Conservation (phyloP, 1,140 invertebrate species). For the Prorops nasuta region DNA sequence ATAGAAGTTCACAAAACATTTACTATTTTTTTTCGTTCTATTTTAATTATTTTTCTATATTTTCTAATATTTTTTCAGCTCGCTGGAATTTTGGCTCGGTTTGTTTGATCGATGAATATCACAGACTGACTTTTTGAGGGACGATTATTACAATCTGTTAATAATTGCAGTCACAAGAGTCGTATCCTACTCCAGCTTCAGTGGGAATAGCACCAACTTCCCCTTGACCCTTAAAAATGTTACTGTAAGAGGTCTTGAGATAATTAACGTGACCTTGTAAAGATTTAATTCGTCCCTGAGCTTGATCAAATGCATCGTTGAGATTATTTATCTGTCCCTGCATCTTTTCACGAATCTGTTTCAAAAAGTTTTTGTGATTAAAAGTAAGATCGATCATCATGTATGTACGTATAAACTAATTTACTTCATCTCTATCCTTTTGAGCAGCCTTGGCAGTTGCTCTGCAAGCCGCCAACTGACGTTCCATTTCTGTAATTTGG, state of each 20-base stretch:
- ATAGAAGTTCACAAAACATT: too few relatives aligned
- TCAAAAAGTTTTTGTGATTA: too few relatives aligned
- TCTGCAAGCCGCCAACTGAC: conserved; percentile 63
- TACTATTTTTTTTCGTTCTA: too few relatives aligned
- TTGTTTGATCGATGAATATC: too few relatives aligned
- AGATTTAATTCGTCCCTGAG: conserved; percentile 63
- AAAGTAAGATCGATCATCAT: too few relatives aligned
- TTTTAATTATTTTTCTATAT: too few relatives aligned
- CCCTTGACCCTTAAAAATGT: conserved; percentile 37
- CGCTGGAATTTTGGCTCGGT: too few relatives aligned
- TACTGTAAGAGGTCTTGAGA: conserved; percentile 59
- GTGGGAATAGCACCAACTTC: conserved; percentile 16
- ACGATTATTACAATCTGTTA: conserved; percentile 22
- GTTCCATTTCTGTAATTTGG: conserved; percentile 65
- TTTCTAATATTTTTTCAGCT: too few relatives aligned
- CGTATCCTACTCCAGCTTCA: conserved; percentile 33
- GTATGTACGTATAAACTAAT: too few relatives aligned
- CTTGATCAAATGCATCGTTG: conserved; percentile 68
- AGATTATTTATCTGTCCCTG: conserved; percentile 66
- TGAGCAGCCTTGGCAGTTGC: conserved; percentile 64
- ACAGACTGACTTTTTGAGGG: too few relatives aligned
- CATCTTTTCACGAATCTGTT: conserved; percentile 67
- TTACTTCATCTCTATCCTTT: conserved; percentile 68
- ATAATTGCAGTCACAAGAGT: conserved; percentile 45
- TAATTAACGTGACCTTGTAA: conserved; percentile 66